Base-by-base conservation (phyloP, 92 coral and sea anemone genomes). In the Porites divaricata region DNA sequence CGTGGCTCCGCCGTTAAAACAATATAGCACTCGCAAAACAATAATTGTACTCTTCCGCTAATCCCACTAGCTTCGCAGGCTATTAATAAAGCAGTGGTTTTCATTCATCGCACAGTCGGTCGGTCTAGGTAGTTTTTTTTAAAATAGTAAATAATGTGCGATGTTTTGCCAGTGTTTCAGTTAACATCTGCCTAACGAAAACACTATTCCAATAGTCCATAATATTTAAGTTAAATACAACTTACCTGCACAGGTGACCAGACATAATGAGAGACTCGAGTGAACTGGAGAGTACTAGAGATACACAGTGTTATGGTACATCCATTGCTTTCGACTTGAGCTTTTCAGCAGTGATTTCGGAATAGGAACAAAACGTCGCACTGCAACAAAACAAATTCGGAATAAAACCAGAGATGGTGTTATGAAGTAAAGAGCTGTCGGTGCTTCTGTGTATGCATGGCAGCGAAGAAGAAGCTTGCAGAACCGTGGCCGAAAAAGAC, bases 231-330 rank as follows among this genome's bases (percentile, higher is more conserved):
- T n/a, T n/a, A n/a, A n/a, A 26, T 26, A 3, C 35, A 69, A 41
- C 89, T 81, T 65, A 93, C 97, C 97, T 81, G 81, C 65, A 85
- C 25, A 91, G 70, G 2, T n/a, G n/a, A 94, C 83, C 70, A 90
- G 64, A 15, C 70, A 71, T 52, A 94, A 93, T 9, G 94, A 88
- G 12, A 93, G 23, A 17, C 83, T 49, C 26, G 97, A 90, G 58
- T 93, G 97, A 15, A 85, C 70, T 23, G 87, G 83, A 9, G 97
- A 93, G 97, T 9, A 85, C 70, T 23, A 90, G 83, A 9, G 97
- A 93, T 22, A 92, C 89, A 83, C 74, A n/a, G 91, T 90, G 54
- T 93, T 93, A 35, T 83, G 73, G 84, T 89, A 93, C 9, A 89
- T 80, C 97, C 97, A 93, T 23, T 66, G 85, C 77, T 87, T 93